Evolutionary conservation across 1,140 invertebrate species (phyloP).

Genomic region (Sycophila sp.): DNA sequence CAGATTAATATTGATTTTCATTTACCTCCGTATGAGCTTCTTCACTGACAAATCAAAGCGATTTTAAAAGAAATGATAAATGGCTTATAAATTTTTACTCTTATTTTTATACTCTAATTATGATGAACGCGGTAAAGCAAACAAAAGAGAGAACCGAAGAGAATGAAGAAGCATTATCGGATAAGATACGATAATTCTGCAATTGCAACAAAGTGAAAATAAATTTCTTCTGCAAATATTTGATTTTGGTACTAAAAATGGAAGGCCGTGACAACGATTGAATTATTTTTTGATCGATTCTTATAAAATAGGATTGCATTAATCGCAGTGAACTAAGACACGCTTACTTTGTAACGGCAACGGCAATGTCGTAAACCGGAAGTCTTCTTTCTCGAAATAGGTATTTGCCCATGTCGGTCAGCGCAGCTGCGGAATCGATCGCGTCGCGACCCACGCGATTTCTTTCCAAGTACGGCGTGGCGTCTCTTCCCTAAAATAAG

Average conservation of each 20-base stretch:
- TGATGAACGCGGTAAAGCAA: background rate
- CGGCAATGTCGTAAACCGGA: slow-evolving; percentile 94
- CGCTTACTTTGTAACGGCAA: slow-evolving; percentile 94
- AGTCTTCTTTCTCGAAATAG: slow-evolving; percentile 91
- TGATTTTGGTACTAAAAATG: slow-evolving; percentile 3
- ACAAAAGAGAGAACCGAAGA: too few species aligned
- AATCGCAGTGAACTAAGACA: slow-evolving; percentile 37
- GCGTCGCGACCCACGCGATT: slow-evolving; percentile 93
- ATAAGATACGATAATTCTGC: background rate
- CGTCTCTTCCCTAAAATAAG: slow-evolving; percentile 83
- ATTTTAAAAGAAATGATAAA: too few species aligned
- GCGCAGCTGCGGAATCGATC: slow-evolving; percentile 91
- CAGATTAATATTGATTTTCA: slow-evolving; percentile 19
- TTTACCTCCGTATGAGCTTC: background rate
- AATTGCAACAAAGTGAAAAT: slow-evolving; percentile 11
- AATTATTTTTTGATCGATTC: too few species aligned
- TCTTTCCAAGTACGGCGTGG: slow-evolving; percentile 92
- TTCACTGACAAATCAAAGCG: too few species aligned
- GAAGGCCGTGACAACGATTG: too few species aligned
- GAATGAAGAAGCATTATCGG: background rate
- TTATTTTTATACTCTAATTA: background rate
- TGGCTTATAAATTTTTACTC: background rate
- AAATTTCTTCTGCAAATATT: background rate
- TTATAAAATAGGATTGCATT: background rate
- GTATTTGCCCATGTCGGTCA: slow-evolving; percentile 97